These are phyloP conservation scores for Drosophila albomicans DNA, from an alignment of 1,140 invertebrate genomes.

Conservation along the genomic window DNA sequence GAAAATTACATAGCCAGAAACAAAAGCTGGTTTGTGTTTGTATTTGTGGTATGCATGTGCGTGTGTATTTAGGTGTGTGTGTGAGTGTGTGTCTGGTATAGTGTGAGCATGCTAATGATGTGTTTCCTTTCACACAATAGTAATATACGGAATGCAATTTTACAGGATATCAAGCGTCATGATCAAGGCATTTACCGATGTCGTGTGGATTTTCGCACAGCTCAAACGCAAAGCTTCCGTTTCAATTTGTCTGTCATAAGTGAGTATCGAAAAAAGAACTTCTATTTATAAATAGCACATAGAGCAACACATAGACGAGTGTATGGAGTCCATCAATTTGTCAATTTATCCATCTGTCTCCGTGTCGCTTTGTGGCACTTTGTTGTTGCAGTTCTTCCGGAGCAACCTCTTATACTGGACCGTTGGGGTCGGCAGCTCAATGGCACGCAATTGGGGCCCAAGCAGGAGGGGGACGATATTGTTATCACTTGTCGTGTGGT, in stretches of 20 bases:
- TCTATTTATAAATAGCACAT: conserved; percentile 3
- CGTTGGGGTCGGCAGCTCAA: conserved; percentile 90
- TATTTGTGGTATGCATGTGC: conserved; percentile 4
- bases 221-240: conserved; percentile 93
- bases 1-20: conserved; percentile 62
- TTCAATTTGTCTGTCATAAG: conserved; percentile 95
- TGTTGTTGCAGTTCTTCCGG: conserved; percentile 90
- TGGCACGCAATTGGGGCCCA: conserved; percentile 91
- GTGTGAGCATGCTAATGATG: conserved; percentile 63
- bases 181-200: conserved; percentile 95
- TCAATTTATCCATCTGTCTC: conserved; percentile 16
- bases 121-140: conserved; percentile 63
- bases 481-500: conserved; percentile 87
- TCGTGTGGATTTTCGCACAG: conserved; percentile 94
- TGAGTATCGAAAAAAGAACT: conserved; percentile 86
- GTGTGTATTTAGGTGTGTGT: conserved; percentile 4
- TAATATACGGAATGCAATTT: conserved; percentile 51
- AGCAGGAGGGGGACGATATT: conserved; percentile 89
- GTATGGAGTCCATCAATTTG: conserved; percentile 7
- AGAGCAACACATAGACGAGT: neutral
- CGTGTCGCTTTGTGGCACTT: conserved; percentile 17
- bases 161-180: conserved; percentile 91
- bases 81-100: conserved; percentile 3
- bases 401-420: conserved; percentile 93
- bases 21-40: conserved; percentile 11